Evolutionary conservation across 2,797 vertebrate genomes (phyloP).

Genomic region (Leptatherina wallacei): DNA sequence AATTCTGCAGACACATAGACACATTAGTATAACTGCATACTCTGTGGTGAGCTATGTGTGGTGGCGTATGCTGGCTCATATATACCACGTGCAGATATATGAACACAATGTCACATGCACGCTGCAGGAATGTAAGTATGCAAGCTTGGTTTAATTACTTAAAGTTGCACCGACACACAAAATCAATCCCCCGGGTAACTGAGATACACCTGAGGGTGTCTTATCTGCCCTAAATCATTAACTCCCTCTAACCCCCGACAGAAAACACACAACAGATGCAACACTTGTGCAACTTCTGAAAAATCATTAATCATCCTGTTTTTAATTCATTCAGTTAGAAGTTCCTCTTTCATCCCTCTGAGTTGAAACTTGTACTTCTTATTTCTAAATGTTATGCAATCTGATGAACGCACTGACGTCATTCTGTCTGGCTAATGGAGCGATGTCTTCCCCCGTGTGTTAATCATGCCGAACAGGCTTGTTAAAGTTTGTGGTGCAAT

Average conservation of each 20-base stretch:
- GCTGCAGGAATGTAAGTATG: neutral
- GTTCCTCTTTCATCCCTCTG: neutral
- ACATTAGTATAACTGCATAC: too few relatives aligned
- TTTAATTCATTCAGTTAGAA: constrained; percentile 1
- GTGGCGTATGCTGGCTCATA: constrained; percentile 18
- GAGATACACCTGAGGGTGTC: constrained; percentile 6
- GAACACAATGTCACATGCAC: neutral
- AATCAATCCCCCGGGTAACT: neutral
- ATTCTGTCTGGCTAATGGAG: neutral
- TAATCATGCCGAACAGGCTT: neutral
- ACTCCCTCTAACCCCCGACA: constrained; percentile 5
- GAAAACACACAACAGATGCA: constrained; percentile 37
- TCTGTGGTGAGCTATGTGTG: too few relatives aligned
- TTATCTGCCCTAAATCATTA: constrained; percentile 1
- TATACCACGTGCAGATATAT: neutral
- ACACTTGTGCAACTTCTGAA: constrained; percentile 33
- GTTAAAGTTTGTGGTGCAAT: neutral
- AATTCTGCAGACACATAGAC: too few relatives aligned
- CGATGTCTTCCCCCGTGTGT: neutral
- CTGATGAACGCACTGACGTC: constrained; percentile 6
- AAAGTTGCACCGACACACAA: constrained; percentile 6
- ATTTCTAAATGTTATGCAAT: constrained; percentile 20
- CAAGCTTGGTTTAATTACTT: neutral
- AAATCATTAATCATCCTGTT: constrained; percentile 16
- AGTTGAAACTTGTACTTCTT: constrained; percentile 31